Percentiles rank a stretch among this genome's conserved stretches.
These are phyloP conservation scores for Serrognathus titanus DNA, from an alignment of 2,888 invertebrate genomes.

Conservation along the genomic window DNA sequence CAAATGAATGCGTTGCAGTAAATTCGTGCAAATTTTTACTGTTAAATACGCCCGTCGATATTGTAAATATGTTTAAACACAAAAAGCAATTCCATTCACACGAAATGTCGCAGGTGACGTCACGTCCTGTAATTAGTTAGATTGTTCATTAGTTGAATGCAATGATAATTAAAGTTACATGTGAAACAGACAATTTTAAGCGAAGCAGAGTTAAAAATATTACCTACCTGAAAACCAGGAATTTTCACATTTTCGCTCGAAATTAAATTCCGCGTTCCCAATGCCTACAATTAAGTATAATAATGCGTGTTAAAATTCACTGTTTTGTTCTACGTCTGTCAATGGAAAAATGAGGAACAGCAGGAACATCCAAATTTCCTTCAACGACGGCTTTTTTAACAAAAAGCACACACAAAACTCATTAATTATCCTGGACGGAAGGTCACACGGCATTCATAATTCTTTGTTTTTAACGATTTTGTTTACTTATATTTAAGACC, in stretches of 20 bases:
- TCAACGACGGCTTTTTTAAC: background rate
- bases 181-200: slow-evolving; percentile 28
- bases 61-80: slow-evolving; percentile 6
- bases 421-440: slow-evolving; percentile 10
- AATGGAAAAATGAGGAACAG: background rate
- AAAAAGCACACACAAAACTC: slow-evolving; percentile 6
- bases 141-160: slow-evolving; percentile 45
- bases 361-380: background rate
- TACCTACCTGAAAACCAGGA: background rate
- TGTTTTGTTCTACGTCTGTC: background rate
- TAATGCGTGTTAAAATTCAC: slow-evolving; percentile 6
- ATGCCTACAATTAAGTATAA: slow-evolving; percentile 10
- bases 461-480: slow-evolving; percentile 19
- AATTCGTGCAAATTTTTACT: no score
- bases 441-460: slow-evolving; percentile 9
- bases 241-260: slow-evolving; percentile 13
- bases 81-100: slow-evolving; percentile 33
- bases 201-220: slow-evolving; percentile 1
- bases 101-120: slow-evolving; percentile 38
- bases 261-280: slow-evolving; percentile 10
- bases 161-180: slow-evolving; percentile 41
- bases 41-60: no score
- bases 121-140: slow-evolving; percentile 43
- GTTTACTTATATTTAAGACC: slow-evolving; percentile 17
- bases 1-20: no score